These are phyloP conservation scores for Cottoperca gobio DNA, from an alignment of 2,797 vertebrate genomes.

Conservation along the genomic window DNA sequence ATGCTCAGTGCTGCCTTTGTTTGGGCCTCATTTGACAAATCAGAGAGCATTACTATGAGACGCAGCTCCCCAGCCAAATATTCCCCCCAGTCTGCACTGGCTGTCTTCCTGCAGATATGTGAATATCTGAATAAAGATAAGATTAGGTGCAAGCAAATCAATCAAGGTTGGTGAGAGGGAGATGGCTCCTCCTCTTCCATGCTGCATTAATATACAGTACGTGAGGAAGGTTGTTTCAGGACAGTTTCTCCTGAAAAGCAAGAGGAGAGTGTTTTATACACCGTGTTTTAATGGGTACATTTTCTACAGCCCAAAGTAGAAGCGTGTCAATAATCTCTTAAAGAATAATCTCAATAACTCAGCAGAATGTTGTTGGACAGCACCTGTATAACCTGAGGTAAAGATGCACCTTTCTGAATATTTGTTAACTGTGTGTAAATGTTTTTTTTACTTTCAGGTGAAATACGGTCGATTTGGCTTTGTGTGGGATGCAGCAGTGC, in stretches of 20 bases:
- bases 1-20: constrained; percentile 34
- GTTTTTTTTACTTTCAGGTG: constrained; percentile 84
- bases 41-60: constrained; percentile 63
- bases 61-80: constrained; percentile 51
- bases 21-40: constrained; percentile 69
- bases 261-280: constrained; percentile 6
- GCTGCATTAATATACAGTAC: constrained; percentile 39
- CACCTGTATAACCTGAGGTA: background rate
- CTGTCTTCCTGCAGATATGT: constrained; percentile 62
- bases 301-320: constrained; percentile 13
- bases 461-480: constrained; percentile 96
- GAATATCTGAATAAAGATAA: constrained; percentile 74
- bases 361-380: background rate
- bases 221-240: constrained; percentile 56
- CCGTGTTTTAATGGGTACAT: constrained; percentile 8
- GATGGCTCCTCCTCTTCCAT: constrained; percentile 27
- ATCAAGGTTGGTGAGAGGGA: constrained; percentile 54
- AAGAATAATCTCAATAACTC: background rate
- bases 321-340: constrained; percentile 1
- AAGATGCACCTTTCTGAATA: constrained; percentile 8
- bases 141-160: constrained; percentile 69
- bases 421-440: constrained; percentile 11
- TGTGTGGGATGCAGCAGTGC: constrained; percentile 96
- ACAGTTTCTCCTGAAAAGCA: constrained; percentile 44
- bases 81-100: constrained; percentile 38